A percentile compares a stretch with the other conserved stretches of the same genome.
phyloP scores from a whole-genome alignment of 2,888 invertebrate species.

The Lasioglossum figueresi region DNA sequence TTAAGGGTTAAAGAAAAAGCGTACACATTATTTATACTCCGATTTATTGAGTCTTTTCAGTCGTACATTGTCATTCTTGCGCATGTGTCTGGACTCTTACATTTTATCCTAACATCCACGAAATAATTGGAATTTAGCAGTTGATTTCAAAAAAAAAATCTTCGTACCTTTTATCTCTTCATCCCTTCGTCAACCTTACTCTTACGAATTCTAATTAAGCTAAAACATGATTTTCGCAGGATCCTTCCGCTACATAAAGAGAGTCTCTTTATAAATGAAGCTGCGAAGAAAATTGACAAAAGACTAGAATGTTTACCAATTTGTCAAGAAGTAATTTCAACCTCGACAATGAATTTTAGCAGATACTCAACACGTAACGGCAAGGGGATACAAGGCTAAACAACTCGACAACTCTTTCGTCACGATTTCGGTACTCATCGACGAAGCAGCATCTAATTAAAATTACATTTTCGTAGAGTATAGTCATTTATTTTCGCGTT shows the following conservation, averaged over 20 bases:
- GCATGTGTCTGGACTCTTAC: conserved; percentile 9
- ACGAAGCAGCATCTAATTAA: conserved; percentile 37
- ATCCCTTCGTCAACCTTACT: background rate
- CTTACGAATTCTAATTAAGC: background rate
- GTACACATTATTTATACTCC: conserved; percentile 27
- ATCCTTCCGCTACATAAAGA: background rate
- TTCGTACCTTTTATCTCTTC: no score
- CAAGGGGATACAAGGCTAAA: conserved; percentile 10
- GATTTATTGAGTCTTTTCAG: conserved; percentile 25
- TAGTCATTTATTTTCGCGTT: conserved; percentile 25
- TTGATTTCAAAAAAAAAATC: conserved; percentile 4
- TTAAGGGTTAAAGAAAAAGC: no score
- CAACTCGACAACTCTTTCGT: background rate
- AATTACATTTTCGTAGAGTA: conserved; percentile 18
- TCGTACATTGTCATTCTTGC: conserved; percentile 24
- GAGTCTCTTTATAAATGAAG: background rate
- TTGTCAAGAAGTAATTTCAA: background rate
- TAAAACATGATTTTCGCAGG: no score
- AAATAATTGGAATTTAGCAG: background rate
- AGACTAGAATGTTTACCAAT: background rate
- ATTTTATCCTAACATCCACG: background rate
- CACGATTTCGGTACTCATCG: background rate
- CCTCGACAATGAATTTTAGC: background rate
- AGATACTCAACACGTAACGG: background rate
- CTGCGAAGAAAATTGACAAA: background rate